Evolutionary conservation across 2,888 invertebrate genomes (phyloP), one percentile per base, ranked within the genome.

Genomic region (Ectobius pallidus): DNA sequence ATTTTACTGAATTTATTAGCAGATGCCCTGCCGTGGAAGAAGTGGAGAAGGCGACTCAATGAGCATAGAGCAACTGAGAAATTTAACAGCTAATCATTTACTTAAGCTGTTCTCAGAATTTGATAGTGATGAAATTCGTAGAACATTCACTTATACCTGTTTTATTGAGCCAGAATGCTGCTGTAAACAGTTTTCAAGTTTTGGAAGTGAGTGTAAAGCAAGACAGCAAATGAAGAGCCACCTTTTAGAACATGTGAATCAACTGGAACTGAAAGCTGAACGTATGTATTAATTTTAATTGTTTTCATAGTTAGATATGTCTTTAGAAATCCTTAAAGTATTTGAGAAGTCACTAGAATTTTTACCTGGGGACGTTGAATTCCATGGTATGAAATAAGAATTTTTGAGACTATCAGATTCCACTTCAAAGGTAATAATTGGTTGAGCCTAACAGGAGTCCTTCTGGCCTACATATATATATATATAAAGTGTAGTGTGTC

Each of bases 201-300:
- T 87, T 80, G 87, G 87, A 1, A 87, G 86, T 77, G 88, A 88
- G 79, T 82, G 80, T 55, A 83, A 82, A 77, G 87, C 87, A 1
- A 81, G 85, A 75, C 80, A 82, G 75, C 83, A 83, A 32, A 85
- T 87, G 78, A 85, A 84, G 77, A 80, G 80, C 2, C 87, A 87
- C 78, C 80, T 88, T 25, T 79, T 80, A 3, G 81, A 83, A 67
- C 87, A 87, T 78, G 67, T 67, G 32, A 39, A 68, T 25, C 63
- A 72, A 18, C 52, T 65, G n/a, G 71, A 58, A 44, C 65, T 65
- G 16, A 65, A 65, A 65, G 65, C 65, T 42, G 44, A 65, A 27
- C 11, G 65, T 65, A 65, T 25, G 25, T 65, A 27, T 62, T n/a
- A n/a, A n/a, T n/a, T n/a, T n/a, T n/a, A n/a, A n/a, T n/a, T n/a